These are phyloP conservation scores for Leptothorax acervorum DNA, from an alignment of 2,888 invertebrate species.

Conservation along the genomic window DNA sequence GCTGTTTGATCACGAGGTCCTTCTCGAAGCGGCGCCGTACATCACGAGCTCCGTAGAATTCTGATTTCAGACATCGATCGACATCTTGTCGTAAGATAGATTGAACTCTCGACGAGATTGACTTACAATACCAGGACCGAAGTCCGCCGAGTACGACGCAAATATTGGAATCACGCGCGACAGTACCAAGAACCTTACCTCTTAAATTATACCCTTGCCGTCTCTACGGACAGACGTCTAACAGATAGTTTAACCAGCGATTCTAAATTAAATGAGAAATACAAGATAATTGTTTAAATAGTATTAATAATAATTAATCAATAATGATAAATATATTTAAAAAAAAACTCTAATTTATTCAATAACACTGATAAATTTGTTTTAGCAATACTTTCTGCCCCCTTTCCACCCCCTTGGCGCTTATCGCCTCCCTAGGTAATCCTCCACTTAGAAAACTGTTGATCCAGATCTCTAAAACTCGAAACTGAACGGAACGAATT, in stretches of 20 bases:
- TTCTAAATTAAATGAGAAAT: background rate
- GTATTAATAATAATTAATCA: background rate
- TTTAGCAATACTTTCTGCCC: background rate
- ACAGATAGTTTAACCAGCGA: background rate
- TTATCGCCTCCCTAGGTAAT: background rate
- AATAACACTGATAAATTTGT: background rate
- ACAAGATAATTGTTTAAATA: background rate
- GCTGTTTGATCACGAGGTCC: slow-evolving; percentile 36
- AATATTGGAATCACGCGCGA: slow-evolving; percentile 40
- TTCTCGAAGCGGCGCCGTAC: background rate
- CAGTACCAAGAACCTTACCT: slow-evolving; percentile 2
- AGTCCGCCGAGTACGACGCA: slow-evolving; percentile 38
- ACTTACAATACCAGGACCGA: slow-evolving; percentile 33
- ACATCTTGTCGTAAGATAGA: slow-evolving; percentile 39
- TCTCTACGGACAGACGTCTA: background rate
- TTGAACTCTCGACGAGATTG: slow-evolving; percentile 47
- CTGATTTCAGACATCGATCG: slow-evolving; percentile 47
- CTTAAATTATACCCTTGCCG: slow-evolving; percentile 11
- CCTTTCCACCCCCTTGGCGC: background rate
- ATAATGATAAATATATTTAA: background rate
- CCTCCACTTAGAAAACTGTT: slow-evolving; percentile 5
- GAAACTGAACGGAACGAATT: slow-evolving; percentile 45
- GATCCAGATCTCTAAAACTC: slow-evolving; percentile 16
- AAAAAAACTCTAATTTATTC: background rate
- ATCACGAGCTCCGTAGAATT: slow-evolving; percentile 34